Evolutionary conservation across 2,797 vertebrate genomes (phyloP).

Genomic region (Triplophysa bombifrons): DNA sequence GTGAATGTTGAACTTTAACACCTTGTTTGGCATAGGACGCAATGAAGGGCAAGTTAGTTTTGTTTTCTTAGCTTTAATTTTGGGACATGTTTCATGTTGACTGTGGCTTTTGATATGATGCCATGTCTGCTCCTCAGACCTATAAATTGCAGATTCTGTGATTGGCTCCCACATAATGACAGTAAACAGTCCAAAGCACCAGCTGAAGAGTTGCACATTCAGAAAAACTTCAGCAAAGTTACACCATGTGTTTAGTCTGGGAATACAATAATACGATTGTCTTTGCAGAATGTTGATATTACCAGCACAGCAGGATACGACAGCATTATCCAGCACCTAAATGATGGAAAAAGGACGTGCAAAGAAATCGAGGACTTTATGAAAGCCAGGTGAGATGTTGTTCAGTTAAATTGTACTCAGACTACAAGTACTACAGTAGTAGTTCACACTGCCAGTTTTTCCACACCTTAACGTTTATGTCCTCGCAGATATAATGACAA

Average conservation of each 20-base stretch:
- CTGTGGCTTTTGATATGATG: constrained; percentile 54
- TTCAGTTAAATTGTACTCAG: background rate
- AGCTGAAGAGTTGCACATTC: background rate
- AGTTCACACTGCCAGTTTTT: too few species aligned
- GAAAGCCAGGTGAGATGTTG: constrained; percentile 88
- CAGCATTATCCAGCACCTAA: constrained; percentile 88
- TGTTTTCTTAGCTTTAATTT: constrained; percentile 22
- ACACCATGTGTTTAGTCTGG: background rate
- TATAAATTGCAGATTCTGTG: constrained; percentile 67
- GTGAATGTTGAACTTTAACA: background rate
- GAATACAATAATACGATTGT: background rate
- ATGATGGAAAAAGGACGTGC: constrained; percentile 90
- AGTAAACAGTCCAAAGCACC: constrained; percentile 27
- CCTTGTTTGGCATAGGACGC: constrained; percentile 19
- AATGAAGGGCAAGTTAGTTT: constrained; percentile 19
- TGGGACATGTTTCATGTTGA: constrained; percentile 5
- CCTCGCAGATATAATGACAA: background rate
- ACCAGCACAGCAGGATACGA: constrained; percentile 88
- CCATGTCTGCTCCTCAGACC: constrained; percentile 52
- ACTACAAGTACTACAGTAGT: background rate
- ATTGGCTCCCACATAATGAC: constrained; percentile 37
- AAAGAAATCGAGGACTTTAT: constrained; percentile 96
- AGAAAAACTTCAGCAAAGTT: background rate
- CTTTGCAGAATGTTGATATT: constrained; percentile 82
- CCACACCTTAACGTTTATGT: too few species aligned